Conservation (phyloP, 2,113 vertebrate genomes). For the Cinclus cinclus region DNA sequence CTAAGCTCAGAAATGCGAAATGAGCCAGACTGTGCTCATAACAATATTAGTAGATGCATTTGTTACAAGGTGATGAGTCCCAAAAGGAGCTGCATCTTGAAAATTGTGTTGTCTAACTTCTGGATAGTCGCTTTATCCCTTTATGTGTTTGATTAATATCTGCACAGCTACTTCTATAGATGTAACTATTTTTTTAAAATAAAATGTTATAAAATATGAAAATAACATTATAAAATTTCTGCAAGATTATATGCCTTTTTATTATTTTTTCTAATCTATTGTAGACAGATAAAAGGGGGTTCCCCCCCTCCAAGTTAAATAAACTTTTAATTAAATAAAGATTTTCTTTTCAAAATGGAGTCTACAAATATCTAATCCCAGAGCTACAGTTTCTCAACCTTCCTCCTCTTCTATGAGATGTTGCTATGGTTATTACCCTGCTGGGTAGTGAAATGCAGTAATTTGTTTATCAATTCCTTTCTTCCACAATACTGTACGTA, state of each 20-base stretch:
- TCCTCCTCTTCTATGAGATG: background rate
- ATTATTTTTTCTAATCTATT: background rate
- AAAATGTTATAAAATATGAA: background rate
- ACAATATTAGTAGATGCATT: background rate
- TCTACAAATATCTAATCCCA: conserved; percentile 41
- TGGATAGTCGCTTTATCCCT: background rate
- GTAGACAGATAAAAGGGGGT: background rate
- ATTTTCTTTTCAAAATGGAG: conserved; percentile 30
- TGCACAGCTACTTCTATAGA: background rate
- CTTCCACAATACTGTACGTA: background rate
- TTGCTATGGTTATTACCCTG: conserved; percentile 65
- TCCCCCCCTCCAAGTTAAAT: background rate
- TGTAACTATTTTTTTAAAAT: background rate
- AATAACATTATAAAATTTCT: background rate
- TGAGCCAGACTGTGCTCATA: background rate
- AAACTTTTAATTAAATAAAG: conserved; percentile 55
- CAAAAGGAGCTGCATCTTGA: background rate
- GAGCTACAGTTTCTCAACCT: conserved; percentile 23
- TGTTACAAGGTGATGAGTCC: background rate
- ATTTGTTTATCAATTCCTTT: conserved; percentile 43
- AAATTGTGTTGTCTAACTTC: background rate
- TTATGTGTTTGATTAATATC: background rate
- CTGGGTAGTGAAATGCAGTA: conserved; percentile 46
- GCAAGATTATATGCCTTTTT: background rate
- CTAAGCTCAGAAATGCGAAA: background rate